Evolutionary conservation across 1,140 invertebrate genomes (phyloP).

Genomic region (Hirudo medicinalis): DNA sequence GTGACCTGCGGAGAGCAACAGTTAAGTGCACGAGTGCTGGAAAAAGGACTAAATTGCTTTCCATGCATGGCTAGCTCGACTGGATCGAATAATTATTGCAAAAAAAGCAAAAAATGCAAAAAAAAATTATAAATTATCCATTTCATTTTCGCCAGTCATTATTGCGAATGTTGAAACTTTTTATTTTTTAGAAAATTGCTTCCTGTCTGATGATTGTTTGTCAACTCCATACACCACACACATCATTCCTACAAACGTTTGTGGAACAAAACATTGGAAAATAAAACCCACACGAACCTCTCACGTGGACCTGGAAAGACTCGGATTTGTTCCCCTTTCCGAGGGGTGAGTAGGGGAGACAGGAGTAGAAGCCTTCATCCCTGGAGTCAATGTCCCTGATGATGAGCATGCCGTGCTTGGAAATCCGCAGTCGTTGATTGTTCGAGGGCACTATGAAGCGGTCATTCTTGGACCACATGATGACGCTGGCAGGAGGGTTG

Average conservation of each 20-base stretch:
- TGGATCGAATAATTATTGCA: too few species aligned
- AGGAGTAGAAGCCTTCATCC: conserved; percentile 74
- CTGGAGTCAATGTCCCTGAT: conserved; percentile 28
- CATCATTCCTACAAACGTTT: too few species aligned
- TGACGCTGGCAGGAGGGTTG: conserved; percentile 82
- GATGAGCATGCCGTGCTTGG: conserved; percentile 30
- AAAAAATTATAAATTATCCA: too few species aligned
- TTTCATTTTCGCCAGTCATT: too few species aligned
- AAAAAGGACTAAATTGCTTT: too few species aligned
- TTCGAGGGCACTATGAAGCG: conserved; percentile 12
- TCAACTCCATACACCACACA: too few species aligned
- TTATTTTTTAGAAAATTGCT: neutral
- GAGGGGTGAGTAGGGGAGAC: conserved; percentile 86
- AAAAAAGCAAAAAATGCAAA: too few species aligned
- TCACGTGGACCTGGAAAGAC: conserved; percentile 85
- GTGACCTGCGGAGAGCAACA: too few species aligned
- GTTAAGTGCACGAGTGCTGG: too few species aligned
- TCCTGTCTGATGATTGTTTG: too few species aligned
- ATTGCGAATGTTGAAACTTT: neutral
- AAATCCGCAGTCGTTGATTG: neutral
- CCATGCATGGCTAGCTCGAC: too few species aligned
- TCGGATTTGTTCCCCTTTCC: conserved; percentile 81
- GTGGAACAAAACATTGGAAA: neutral
- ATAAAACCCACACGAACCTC: conserved; percentile 46
- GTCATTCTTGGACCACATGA: conserved; percentile 59